These are phyloP conservation scores for Paragorgia papillata DNA, from an alignment of 92 coral and sea anemone genomes.

Conservation along the genomic window DNA sequence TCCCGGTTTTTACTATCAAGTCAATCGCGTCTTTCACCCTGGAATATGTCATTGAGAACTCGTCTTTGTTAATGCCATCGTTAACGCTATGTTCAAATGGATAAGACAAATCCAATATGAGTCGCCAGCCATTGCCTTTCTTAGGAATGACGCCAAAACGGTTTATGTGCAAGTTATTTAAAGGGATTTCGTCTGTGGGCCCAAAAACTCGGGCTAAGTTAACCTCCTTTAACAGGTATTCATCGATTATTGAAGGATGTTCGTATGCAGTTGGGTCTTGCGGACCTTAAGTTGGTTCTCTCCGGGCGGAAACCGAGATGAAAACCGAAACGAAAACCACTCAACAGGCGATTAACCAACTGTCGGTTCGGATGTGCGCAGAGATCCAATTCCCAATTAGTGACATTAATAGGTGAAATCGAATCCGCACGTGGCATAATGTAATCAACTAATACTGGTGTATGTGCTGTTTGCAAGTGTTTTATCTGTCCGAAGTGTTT, in stretches of 20 bases:
- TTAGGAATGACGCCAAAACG: conserved; percentile 54
- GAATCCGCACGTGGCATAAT: neutral
- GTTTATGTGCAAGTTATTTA: conserved; percentile 36
- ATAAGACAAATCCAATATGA: conserved; percentile 43
- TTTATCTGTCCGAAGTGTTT: no score
- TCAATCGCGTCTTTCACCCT: conserved; percentile 31
- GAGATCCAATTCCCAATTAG: neutral
- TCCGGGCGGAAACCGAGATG: neutral
- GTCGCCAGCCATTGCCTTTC: conserved; percentile 47
- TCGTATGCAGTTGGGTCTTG: conserved; percentile 33
- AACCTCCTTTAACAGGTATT: neutral
- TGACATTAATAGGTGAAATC: neutral
- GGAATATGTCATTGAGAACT: conserved; percentile 23
- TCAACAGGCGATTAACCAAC: neutral
- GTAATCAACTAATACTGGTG: neutral
- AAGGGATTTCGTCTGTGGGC: conserved; percentile 17
- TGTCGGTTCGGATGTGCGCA: neutral
- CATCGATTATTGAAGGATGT: conserved; percentile 24
- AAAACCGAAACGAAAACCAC: conserved; percentile 13
- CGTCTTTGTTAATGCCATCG: conserved; percentile 26
- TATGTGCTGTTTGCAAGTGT: neutral
- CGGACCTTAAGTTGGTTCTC: neutral
- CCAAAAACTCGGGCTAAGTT: conserved; percentile 10
- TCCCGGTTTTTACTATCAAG: conserved; percentile 20
- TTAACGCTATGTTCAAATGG: conserved; percentile 41